phyloP scores from a whole-genome alignment of 1,140 invertebrate species.

The Drosophila erecta region DNA sequence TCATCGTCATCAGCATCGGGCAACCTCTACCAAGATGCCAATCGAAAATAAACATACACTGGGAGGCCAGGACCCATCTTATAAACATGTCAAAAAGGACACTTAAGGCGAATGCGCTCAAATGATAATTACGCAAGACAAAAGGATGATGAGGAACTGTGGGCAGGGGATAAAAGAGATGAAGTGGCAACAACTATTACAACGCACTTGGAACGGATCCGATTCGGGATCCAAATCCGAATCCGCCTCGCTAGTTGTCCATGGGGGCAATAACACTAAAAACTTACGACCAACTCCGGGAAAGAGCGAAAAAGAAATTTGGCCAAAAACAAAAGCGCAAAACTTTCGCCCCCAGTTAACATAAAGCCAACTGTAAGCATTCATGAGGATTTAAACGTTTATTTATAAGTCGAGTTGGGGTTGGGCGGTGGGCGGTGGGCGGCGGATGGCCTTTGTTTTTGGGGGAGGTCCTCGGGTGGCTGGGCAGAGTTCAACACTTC shows the following conservation, averaged over 20 bases:
- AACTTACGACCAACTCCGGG: conserved; percentile 64
- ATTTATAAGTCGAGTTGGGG: conserved; percentile 65
- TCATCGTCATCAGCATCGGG: conserved; percentile 33
- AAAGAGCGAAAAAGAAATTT: conserved; percentile 57
- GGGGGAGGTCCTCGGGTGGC: conserved; percentile 26
- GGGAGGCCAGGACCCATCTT: conserved; percentile 46
- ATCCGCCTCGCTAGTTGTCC: conserved; percentile 62
- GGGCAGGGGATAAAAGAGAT: conserved; percentile 56
- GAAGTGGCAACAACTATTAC: conserved; percentile 82
- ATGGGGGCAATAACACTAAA: conserved; percentile 77
- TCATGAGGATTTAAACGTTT: conserved; percentile 82
- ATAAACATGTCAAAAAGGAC: conserved; percentile 82
- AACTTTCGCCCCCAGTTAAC: conserved; percentile 48
- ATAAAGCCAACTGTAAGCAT: conserved; percentile 82
- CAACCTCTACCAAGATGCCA: conserved; percentile 45
- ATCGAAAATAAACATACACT: conserved; percentile 42
- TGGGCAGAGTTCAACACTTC: conserved; percentile 51
- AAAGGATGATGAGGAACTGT: conserved; percentile 35
- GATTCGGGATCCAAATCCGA: conserved; percentile 50
- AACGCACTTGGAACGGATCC: conserved; percentile 65
- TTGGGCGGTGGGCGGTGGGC: neutral
- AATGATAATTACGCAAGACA: conserved; percentile 74
- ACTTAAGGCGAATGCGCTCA: conserved; percentile 79
- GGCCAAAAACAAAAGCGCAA: conserved; percentile 73
- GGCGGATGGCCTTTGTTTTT: conserved; percentile 17